These are phyloP conservation scores for Dioctria rufipes DNA, from an alignment of 2,888 invertebrate species.

Conservation along the genomic window DNA sequence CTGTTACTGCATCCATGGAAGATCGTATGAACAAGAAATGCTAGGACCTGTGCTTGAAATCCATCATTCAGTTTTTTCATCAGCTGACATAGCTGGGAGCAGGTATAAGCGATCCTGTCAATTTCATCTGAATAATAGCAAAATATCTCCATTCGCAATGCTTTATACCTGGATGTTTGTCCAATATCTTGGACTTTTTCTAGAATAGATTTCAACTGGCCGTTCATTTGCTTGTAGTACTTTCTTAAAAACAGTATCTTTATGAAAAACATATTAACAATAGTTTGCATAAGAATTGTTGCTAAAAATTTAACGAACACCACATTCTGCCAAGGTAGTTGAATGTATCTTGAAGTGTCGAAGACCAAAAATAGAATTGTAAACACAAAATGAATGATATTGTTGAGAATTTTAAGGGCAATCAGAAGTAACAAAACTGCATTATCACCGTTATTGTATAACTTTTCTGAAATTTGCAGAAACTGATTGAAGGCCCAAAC, in stretches of 20 bases:
- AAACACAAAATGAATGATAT: not conserved
- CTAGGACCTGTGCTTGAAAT: not conserved
- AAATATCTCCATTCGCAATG: not conserved
- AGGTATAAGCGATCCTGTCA: not conserved
- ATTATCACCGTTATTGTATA: not conserved
- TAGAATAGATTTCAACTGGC: not conserved
- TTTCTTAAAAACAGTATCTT: not conserved
- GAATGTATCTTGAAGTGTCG: not conserved
- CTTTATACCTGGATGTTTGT: not conserved
- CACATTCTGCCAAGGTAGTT: not conserved
- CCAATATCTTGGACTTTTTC: not conserved
- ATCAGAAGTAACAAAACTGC: not conserved
- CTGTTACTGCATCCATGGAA: not conserved
- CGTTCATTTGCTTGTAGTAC: not conserved
- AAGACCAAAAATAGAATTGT: not conserved
- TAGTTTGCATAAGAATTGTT: not conserved
- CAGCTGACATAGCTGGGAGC: not conserved
- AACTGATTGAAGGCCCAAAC: not conserved
- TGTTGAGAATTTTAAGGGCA: not conserved
- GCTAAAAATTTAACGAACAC: not conserved
- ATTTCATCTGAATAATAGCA: not conserved
- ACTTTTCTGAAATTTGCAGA: not conserved
- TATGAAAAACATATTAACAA: not conserved
- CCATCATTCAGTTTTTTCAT: not conserved
- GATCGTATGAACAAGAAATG: not conserved